These are phyloP conservation scores for Lagria hirta DNA, from an alignment of 2,888 invertebrate genomes.

Conservation along the genomic window DNA sequence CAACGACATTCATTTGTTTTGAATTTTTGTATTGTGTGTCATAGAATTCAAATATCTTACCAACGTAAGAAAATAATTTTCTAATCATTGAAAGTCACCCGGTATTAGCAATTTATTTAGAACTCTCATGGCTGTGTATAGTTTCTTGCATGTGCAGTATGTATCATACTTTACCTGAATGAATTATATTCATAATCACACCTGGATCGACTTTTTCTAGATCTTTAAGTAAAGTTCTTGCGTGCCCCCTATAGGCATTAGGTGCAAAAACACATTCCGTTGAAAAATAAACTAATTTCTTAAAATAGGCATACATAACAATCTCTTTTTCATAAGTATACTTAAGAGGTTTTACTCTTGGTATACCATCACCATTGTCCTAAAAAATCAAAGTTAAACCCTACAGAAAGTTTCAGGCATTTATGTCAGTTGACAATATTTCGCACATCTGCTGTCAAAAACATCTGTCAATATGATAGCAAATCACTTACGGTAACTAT, in stretches of 20 bases:
- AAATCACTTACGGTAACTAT: conserved; percentile 80
- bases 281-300: conserved; percentile 94
- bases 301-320: conserved; percentile 98
- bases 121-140: too few relatives aligned
- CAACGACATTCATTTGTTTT: too few relatives aligned
- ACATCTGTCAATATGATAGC: too few relatives aligned
- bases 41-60: too few relatives aligned
- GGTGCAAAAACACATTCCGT: conserved; percentile 99
- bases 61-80: too few relatives aligned
- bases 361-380: conserved; percentile 80
- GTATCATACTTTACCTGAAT: conserved; percentile 84
- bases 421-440: conserved; percentile 3
- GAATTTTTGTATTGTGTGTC: too few relatives aligned
- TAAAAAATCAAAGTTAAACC: conserved; percentile 47
- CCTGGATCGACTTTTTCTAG: conserved; percentile 91
- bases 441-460: too few relatives aligned
- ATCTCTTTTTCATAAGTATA: conserved; percentile 99
- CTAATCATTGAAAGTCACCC: too few relatives aligned
- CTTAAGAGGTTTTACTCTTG: conserved; percentile 93
- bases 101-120: too few relatives aligned
- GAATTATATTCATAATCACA: conserved; percentile 90
- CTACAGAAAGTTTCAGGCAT: not conserved
- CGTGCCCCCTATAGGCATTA: conserved; percentile 94
- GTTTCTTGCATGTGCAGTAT: too few relatives aligned
- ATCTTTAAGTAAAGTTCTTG: conserved; percentile 88